These are phyloP conservation scores for Conger conger DNA, from an alignment of 2,113 vertebrate genomes.

Conservation along the genomic window DNA sequence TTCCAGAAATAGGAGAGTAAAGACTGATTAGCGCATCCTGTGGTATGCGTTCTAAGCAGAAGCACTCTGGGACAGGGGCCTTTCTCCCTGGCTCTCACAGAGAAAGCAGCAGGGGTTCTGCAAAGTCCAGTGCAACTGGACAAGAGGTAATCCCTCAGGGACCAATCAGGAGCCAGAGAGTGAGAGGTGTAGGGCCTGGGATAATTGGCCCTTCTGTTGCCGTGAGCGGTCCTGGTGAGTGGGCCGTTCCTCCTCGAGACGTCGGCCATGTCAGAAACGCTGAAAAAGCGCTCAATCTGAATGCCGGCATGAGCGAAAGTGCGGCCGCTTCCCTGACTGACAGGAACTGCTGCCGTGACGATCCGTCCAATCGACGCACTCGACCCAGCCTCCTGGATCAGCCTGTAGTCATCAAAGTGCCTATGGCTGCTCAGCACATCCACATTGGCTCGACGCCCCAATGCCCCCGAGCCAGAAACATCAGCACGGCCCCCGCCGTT, in stretches of 20 bases:
- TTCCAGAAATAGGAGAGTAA: background rate
- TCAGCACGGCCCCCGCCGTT: background rate
- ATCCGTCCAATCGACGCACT: background rate
- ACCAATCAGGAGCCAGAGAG: background rate
- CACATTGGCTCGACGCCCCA: background rate
- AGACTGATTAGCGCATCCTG: background rate
- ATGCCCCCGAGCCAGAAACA: background rate
- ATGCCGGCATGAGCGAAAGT: background rate
- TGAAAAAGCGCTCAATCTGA: background rate
- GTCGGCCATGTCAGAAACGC: background rate
- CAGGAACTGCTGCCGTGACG: background rate
- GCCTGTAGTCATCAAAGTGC: background rate
- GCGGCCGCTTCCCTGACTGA: background rate
- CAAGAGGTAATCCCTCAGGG: background rate
- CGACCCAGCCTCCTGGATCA: background rate
- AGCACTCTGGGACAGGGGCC: background rate
- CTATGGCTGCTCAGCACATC: constrained; percentile 1
- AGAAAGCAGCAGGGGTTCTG: background rate
- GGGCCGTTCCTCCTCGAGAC: background rate
- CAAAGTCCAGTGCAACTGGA: background rate
- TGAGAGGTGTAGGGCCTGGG: background rate
- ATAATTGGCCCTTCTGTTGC: background rate
- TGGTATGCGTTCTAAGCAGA: background rate
- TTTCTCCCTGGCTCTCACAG: background rate
- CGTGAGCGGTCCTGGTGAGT: background rate